Base-by-base conservation (phyloP, 2,113 vertebrate species). In the Scartelaos histophorus region DNA sequence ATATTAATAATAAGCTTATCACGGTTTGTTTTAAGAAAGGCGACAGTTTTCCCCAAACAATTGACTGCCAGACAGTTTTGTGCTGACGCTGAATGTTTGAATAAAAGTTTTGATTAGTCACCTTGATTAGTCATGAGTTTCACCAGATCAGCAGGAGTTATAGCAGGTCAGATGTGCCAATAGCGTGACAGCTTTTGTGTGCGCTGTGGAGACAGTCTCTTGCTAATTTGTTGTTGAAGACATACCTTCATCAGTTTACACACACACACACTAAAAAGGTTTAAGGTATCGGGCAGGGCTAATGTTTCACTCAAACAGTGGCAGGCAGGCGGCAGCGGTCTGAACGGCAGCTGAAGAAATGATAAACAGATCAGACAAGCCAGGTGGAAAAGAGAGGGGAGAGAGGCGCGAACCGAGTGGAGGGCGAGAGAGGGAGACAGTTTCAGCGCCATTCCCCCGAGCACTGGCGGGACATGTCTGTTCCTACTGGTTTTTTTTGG, bases 271-370 rank as follows among this genome's bases (percentile, higher is more conserved):
- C 79, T 62, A 76, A 71, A 60, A 67, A 80, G 71, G 85, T 90
- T 87, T 86, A 72, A 83, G 80, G 75, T 88, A 85, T 82, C 74
- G 69, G 87, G 73, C 38, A n/a, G 76, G 78, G 90, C 85, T 93
- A 93, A 93, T 91, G 85, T 92, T 93, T 92, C 91, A 89, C 87
- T 25, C 66, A 38, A 73, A 78, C 72, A 64, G 75, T 49, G 47
- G 74, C 82, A 19, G 47, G 84, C 58, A 78, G 74, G 73, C 15
- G 29, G 69, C 43, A 73, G 73, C 61, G 62, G 80, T 84, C 80
- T 83, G 65, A 2, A 53, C 81, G 87, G 82, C 77, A 71, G 43
- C 58, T 64, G 5, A 53, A 68, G 60, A 73, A 53, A 34, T 54
- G 56, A 69, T 72, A 64, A 66, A 73, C 34, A 64, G 56, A 81